Evolutionary conservation across 92 coral and sea anemone species (phyloP).

Genomic region (Heteractis magnifica): DNA sequence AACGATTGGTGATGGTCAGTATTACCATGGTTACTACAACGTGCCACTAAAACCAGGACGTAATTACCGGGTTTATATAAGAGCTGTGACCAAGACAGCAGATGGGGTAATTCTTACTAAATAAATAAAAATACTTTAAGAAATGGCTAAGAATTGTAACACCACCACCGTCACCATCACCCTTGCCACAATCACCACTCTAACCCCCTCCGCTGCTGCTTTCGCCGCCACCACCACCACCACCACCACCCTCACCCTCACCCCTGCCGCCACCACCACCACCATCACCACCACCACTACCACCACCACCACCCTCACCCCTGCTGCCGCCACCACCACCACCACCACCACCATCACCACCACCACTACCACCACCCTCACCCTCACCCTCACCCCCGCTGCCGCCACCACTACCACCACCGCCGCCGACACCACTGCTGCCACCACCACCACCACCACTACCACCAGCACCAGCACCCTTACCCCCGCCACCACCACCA

Average conservation of each 20-base stretch:
- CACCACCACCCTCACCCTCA: neutral
- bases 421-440: too few species aligned
- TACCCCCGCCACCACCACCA: too few species aligned
- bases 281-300: too few species aligned
- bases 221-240: too few species aligned
- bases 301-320: neutral
- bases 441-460: too few species aligned
- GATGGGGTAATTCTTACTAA: neutral
- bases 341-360: neutral
- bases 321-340: neutral
- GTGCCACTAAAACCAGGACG: neutral
- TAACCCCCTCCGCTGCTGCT: neutral
- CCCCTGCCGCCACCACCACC: neutral
- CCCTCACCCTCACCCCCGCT: too few species aligned
- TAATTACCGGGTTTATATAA: neutral
- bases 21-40: conserved; percentile 22
- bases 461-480: too few species aligned
- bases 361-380: neutral
- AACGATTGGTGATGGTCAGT: conserved; percentile 19
- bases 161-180: neutral
- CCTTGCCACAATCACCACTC: neutral
- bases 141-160: neutral
- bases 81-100: conserved; percentile 5
- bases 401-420: too few species aligned
- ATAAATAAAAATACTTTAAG: neutral